Evolutionary conservation across 2,113 vertebrate genomes (phyloP).

Genomic region (Oxyruncus cristatus): DNA sequence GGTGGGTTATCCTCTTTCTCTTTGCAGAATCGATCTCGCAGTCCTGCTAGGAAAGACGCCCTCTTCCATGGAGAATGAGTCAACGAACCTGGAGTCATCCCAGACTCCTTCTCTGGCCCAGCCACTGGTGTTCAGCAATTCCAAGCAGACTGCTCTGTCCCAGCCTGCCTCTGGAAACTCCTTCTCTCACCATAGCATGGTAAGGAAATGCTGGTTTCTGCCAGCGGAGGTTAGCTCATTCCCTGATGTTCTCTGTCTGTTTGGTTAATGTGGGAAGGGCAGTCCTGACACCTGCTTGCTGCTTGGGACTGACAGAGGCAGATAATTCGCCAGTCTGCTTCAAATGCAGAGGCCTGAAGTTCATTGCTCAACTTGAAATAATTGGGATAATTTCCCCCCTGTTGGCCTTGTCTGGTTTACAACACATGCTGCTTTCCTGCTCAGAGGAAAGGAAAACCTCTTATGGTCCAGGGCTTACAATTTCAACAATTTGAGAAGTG

Average conservation of each 20-base stretch:
- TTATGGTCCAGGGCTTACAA: background rate
- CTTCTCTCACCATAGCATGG: slow-evolving; percentile 94
- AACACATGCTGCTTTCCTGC: background rate
- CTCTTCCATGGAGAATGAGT: slow-evolving; percentile 88
- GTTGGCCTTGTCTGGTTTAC: background rate
- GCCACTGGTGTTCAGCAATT: slow-evolving; percentile 96
- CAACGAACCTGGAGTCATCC: slow-evolving; percentile 79
- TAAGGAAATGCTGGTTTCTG: slow-evolving; percentile 43
- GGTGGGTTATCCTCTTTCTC: background rate
- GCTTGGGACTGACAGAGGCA: background rate
- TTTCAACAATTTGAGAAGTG: background rate
- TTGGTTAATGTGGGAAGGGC: background rate
- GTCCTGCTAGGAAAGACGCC: slow-evolving; percentile 96
- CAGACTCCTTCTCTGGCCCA: slow-evolving; percentile 88
- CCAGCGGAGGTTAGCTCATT: background rate
- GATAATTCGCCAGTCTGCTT: background rate
- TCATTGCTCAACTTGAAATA: background rate
- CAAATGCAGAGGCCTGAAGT: background rate
- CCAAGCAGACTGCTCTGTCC: slow-evolving; percentile 88
- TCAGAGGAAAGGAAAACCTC: background rate
- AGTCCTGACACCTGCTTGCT: background rate
- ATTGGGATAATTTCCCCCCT: background rate
- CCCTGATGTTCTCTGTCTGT: background rate
- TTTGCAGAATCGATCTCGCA: slow-evolving; percentile 90
- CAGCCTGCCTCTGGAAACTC: slow-evolving; percentile 81